These are phyloP conservation scores for Pomatorhinus ruficollis DNA, from an alignment of 2,113 vertebrate genomes.

Conservation along the genomic window DNA sequence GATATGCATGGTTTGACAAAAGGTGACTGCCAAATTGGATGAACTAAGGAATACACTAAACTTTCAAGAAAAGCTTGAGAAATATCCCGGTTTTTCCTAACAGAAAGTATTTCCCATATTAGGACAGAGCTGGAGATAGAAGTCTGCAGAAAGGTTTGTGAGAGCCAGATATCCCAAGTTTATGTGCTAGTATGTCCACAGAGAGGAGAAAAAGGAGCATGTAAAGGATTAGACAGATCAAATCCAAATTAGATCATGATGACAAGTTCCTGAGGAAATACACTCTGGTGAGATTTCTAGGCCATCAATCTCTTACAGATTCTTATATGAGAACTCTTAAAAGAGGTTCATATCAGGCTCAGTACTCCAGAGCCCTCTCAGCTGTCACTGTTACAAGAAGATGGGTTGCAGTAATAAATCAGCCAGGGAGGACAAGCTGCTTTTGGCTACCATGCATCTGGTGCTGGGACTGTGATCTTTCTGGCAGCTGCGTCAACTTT, in stretches of 20 bases:
- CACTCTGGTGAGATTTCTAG: background rate
- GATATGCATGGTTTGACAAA: background rate
- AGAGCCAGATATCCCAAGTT: background rate
- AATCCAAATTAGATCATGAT: background rate
- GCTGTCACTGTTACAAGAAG: background rate
- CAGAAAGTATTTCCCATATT: background rate
- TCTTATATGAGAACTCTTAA: background rate
- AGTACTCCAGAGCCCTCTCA: background rate
- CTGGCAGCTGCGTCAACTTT: background rate
- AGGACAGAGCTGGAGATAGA: background rate
- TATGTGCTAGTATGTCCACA: background rate
- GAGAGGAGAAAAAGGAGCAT: background rate
- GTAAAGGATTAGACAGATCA: background rate
- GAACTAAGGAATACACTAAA: background rate
- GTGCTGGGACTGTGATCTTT: background rate
- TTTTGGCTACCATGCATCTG: background rate
- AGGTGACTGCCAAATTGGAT: background rate
- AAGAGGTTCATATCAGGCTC: background rate
- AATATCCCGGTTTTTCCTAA: background rate
- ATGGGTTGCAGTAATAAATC: background rate
- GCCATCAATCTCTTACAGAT: background rate
- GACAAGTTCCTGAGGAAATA: constrained; percentile 2
- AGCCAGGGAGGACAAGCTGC: background rate
- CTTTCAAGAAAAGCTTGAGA: background rate
- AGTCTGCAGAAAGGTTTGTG: background rate